Evolutionary conservation across 2,113 vertebrate genomes (phyloP).

Genomic region (Oryctolagus cuniculus): mOryCun1.1 NC_091441.1:111541501-111542000

Average conservation of each 20-base stretch:
- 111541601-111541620: neutral
- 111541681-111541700: conserved; percentile 45
- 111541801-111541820: conserved; percentile 84
- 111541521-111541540: conserved; percentile 96
- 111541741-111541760: conserved; percentile 90
- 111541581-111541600: conserved; percentile 87
- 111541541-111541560: conserved; percentile 97
- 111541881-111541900: neutral
- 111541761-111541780: conserved; percentile 99
- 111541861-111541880: neutral
- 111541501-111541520: conserved; percentile 89
- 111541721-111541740: conserved; percentile 23
- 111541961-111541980: neutral
- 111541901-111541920: neutral
- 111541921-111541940: neutral
- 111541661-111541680: neutral
- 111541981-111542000: neutral
- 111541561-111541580: conserved; percentile 98
- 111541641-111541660: neutral
- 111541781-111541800: conserved; percentile 99
- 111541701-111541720: conserved; percentile 11
- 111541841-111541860: neutral
- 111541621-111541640: neutral
- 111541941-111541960: neutral
- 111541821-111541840: neutral